These are phyloP conservation scores for Phymatocera aterrima DNA, from an alignment of 2,888 invertebrate species.

Conservation along the genomic window DNA sequence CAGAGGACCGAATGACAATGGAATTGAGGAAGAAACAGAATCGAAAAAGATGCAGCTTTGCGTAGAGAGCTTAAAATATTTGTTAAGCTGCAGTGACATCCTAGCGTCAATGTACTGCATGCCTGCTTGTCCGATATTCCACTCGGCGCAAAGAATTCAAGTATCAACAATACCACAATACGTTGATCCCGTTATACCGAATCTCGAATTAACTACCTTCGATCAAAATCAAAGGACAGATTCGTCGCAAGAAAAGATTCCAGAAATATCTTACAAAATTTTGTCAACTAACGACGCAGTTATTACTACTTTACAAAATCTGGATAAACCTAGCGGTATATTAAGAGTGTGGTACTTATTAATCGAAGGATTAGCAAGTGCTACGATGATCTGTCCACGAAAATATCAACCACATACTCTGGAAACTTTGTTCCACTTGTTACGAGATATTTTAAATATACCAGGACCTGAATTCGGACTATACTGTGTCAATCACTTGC, in stretches of 20 bases:
- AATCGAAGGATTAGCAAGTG: constrained; percentile 90
- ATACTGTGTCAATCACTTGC: constrained; percentile 93
- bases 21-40: constrained; percentile 71
- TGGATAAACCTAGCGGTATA: constrained; percentile 89
- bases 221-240: constrained; percentile 76
- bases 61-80: constrained; percentile 88
- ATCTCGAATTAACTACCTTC: constrained; percentile 83
- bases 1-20: constrained; percentile 82
- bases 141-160: constrained; percentile 90
- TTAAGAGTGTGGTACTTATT: constrained; percentile 94
- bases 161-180: constrained; percentile 86
- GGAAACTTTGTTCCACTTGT: constrained; percentile 90
- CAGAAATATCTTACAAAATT: constrained; percentile 81
- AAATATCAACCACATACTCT: constrained; percentile 89
- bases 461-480: constrained; percentile 94
- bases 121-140: constrained; percentile 96
- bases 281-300: constrained; percentile 77
- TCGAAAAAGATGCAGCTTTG: constrained; percentile 76
- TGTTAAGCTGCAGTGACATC: constrained; percentile 91
- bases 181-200: constrained; percentile 91
- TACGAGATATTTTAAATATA: constrained; percentile 85
- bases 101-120: constrained; percentile 94
- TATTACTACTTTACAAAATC: constrained; percentile 79
- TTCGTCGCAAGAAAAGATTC: constrained; percentile 81
- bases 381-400: constrained; percentile 87